A percentile compares a stretch with the other conserved stretches of the same genome.
Conservation (phyloP, 2,888 invertebrate genomes). For the Sinhomidia bicolor region DNA sequence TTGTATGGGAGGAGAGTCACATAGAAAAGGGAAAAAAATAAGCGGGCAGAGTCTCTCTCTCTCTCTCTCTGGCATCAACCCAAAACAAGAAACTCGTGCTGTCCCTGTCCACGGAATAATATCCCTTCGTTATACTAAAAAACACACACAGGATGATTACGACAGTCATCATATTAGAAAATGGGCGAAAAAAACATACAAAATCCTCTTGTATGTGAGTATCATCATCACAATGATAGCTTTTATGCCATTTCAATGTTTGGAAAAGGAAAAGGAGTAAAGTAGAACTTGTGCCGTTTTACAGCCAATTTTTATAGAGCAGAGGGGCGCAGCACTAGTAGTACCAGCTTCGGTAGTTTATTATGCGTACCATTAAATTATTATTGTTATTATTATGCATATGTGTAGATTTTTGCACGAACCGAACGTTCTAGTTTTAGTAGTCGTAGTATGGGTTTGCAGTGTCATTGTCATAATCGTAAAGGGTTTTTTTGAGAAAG, state of each 20-base stretch:
- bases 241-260: too few species aligned
- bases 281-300: neutral
- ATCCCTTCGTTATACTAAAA: neutral
- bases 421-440: neutral
- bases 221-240: too few species aligned
- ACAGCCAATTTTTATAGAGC: neutral
- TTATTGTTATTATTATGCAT: conserved; percentile 23
- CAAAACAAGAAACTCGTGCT: conserved; percentile 23
- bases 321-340: neutral
- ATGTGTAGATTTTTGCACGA: neutral
- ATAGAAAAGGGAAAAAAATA: neutral
- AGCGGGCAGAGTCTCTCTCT: too few species aligned
- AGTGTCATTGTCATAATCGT: conserved; percentile 20
- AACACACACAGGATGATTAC: neutral
- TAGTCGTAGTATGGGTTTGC: neutral
- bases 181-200: neutral
- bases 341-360: too few species aligned
- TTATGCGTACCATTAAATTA: too few species aligned
- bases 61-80: conserved; percentile 50
- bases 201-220: neutral
- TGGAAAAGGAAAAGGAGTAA: too few species aligned
- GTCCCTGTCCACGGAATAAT: neutral
- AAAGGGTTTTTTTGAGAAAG: neutral
- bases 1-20: neutral
- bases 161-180: conserved; percentile 42